Conservation (phyloP, 2,797 vertebrate genomes). For the Coracias cyanogaster region DNA sequence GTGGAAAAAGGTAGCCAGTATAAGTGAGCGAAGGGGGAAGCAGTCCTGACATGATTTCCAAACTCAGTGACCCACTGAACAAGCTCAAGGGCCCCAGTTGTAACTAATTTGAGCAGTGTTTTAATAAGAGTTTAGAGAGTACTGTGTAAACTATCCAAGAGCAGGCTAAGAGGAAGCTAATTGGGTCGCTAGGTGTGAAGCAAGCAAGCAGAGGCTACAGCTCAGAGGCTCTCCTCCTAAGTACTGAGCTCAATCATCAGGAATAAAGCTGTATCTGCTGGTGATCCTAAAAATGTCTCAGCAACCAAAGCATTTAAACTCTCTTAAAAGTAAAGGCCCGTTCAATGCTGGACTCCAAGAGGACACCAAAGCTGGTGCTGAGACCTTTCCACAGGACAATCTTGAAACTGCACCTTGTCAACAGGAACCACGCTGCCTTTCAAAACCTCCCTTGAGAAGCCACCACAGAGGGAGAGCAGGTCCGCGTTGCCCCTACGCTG, state of each 20-base stretch:
- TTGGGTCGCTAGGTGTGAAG: slow-evolving; percentile 23
- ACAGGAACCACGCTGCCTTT: neutral
- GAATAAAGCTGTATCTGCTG: neutral
- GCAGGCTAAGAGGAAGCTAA: neutral
- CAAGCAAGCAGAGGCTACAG: neutral
- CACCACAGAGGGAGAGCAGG: fast-evolving
- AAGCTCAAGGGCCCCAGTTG: neutral
- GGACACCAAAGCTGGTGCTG: neutral
- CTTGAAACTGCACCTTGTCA: neutral
- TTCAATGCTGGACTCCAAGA: neutral
- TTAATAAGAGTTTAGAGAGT: neutral
- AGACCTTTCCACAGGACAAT: neutral
- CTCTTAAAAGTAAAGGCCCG: neutral
- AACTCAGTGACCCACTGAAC: neutral
- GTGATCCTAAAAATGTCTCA: neutral
- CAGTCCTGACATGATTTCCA: neutral
- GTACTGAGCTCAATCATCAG: neutral
- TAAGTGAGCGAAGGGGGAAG: neutral
- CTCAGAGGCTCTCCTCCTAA: slow-evolving; percentile 10
- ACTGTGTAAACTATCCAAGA: neutral
- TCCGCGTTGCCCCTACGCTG: fast-evolving
- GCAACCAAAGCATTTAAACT: neutral
- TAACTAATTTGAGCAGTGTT: neutral
- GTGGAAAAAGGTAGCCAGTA: neutral
- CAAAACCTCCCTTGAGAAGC: neutral